A percentile compares a stretch with the other conserved stretches of the same genome.
Conservation (phyloP, 2,888 invertebrate species). For the Geotrupes spiniger region DNA sequence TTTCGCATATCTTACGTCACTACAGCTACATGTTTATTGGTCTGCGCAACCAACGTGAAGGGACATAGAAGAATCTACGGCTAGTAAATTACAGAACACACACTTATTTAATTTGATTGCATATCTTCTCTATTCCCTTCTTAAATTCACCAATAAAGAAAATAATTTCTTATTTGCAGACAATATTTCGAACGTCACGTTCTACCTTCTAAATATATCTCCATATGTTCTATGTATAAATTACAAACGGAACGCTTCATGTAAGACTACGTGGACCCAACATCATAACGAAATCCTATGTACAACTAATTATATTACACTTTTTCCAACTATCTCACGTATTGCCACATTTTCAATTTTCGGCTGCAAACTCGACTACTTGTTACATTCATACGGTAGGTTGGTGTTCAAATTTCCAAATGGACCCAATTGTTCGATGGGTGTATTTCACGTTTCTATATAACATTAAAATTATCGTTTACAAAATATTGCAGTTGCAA, state of each 20-base stretch:
- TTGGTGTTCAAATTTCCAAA: too few species aligned
- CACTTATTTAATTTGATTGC: slow-evolving; percentile 4
- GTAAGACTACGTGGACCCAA: slow-evolving; percentile 12
- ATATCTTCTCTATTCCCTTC: slow-evolving; percentile 6
- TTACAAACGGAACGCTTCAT: not conserved
- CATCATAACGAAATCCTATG: slow-evolving; percentile 1
- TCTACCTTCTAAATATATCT: slow-evolving; percentile 4
- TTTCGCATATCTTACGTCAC: slow-evolving; percentile 13
- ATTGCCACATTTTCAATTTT: not conserved
- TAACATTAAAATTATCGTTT: too few species aligned
- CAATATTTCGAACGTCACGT: slow-evolving; percentile 3
- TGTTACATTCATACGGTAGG: too few species aligned
- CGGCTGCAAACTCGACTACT: not conserved
- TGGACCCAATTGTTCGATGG: too few species aligned
- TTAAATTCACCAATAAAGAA: slow-evolving; percentile 2
- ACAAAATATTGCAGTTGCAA: too few species aligned
- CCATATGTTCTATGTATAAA: slow-evolving; percentile 3
- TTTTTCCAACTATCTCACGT: not conserved
- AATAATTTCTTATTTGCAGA: not conserved
- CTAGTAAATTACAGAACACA: slow-evolving; percentile 10
- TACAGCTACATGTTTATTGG: not conserved
- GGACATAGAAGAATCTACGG: not conserved
- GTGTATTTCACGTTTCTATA: too few species aligned
- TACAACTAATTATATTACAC: not conserved
- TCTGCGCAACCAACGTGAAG: not conserved